phyloP scores from a whole-genome alignment of 2,888 invertebrate species.

The Sesamia inferens region DNA sequence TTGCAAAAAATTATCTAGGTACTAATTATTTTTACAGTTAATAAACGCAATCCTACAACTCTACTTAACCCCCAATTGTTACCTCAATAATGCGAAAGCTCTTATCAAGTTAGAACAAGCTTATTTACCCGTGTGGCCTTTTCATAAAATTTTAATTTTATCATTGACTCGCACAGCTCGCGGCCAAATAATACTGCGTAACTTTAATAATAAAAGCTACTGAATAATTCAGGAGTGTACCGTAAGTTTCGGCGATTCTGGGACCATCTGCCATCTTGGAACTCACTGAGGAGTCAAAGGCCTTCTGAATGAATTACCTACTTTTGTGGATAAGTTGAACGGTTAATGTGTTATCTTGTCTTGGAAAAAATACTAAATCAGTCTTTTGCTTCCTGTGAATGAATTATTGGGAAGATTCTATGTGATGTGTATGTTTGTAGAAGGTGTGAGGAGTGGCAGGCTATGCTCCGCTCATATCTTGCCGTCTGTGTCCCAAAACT shows the following conservation, averaged over 20 bases:
- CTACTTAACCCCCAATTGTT: conserved; percentile 1
- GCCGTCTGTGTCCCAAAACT: not conserved
- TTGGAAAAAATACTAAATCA: conserved; percentile 14
- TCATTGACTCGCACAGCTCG: conserved; percentile 55
- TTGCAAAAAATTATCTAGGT: not conserved
- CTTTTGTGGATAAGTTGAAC: conserved; percentile 34
- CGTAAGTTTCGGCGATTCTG: conserved; percentile 49
- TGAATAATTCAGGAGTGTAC: conserved; percentile 60
- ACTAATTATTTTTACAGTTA: not conserved
- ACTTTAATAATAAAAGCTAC: conserved; percentile 64
- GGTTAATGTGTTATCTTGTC: conserved; percentile 13
- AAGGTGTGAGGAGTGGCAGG: too few relatives aligned
- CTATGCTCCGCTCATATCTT: not conserved
- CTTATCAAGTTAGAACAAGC: conserved; percentile 45
- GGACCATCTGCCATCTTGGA: conserved; percentile 40
- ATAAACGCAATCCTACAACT: not conserved
- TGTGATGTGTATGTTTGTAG: not conserved
- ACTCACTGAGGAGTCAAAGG: conserved; percentile 28
- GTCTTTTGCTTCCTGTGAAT: conserved; percentile 7
- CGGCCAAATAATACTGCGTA: conserved; percentile 60
- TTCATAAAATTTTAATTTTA: conserved; percentile 66
- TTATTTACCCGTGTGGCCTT: conserved; percentile 46
- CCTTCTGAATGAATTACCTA: conserved; percentile 25
- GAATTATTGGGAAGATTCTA: not conserved
- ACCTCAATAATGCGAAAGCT: conserved; percentile 26